These are phyloP conservation scores for Lithophane ornitopus DNA, from an alignment of 2,888 invertebrate species.

Conservation along the genomic window DNA sequence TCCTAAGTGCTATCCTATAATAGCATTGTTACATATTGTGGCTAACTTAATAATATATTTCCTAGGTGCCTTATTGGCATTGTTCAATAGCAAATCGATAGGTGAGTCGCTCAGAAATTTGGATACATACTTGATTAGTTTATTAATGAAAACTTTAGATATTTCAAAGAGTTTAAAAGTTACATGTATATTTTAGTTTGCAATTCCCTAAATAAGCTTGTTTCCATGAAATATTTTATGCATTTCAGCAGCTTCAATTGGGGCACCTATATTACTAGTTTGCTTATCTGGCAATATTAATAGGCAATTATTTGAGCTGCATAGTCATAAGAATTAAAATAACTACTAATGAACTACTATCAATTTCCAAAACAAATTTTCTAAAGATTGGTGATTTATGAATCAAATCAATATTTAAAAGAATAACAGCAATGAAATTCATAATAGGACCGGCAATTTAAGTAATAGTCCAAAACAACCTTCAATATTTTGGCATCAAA, in stretches of 20 bases:
- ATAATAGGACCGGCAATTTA: background rate
- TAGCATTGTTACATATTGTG: background rate
- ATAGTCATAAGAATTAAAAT: background rate
- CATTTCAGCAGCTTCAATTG: background rate
- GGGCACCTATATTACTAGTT: background rate
- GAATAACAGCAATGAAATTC: background rate
- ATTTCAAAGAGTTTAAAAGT: background rate
- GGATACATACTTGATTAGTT: background rate
- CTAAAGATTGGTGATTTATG: background rate
- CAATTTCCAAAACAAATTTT: background rate
- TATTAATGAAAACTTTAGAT: background rate
- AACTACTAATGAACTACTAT: background rate
- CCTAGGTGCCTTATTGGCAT: background rate
- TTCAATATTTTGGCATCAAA: background rate
- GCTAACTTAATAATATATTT: background rate
- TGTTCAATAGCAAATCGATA: background rate
- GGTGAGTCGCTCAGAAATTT: background rate
- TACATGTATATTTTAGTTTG: background rate
- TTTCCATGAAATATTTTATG: background rate
- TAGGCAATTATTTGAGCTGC: background rate
- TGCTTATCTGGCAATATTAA: background rate
- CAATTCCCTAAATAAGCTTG: background rate
- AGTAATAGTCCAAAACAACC: too few species aligned
- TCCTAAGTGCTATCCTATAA: too few species aligned
- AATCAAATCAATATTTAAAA: background rate